These are phyloP conservation scores for Alligator sinensis DNA, from an alignment of 2,113 vertebrate species.

Conservation along the genomic window DNA sequence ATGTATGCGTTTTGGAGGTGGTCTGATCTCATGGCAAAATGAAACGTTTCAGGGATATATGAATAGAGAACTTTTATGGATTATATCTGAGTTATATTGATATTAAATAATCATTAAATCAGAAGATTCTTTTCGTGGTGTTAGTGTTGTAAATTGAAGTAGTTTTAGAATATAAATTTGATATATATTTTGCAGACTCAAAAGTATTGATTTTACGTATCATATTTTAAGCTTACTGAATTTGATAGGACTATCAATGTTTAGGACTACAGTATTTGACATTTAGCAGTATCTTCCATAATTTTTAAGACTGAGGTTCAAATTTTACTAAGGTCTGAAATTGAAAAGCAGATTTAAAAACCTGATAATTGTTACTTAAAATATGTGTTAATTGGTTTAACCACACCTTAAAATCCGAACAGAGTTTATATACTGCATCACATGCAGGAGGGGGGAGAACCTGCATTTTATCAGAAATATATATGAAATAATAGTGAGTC, in stretches of 20 bases:
- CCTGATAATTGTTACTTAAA: constrained; percentile 67
- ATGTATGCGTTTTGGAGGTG: constrained; percentile 36
- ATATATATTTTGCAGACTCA: constrained; percentile 78
- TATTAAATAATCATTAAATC: constrained; percentile 61
- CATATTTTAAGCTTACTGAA: constrained; percentile 76
- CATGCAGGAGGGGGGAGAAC: constrained; percentile 40
- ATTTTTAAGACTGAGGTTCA: constrained; percentile 72
- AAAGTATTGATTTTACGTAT: constrained; percentile 77
- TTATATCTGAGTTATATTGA: constrained; percentile 58
- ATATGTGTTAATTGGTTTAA: constrained; percentile 55
- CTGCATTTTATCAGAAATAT: constrained; percentile 34
- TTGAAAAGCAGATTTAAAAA: constrained; percentile 52
- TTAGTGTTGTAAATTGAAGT: constrained; percentile 73
- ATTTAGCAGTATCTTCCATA: constrained; percentile 72
- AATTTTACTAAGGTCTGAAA: constrained; percentile 67
- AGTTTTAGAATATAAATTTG: constrained; percentile 77
- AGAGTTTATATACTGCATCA: constrained; percentile 43
- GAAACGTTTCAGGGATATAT: constrained; percentile 71
- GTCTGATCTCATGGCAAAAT: constrained; percentile 52
- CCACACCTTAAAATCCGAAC: constrained; percentile 57
- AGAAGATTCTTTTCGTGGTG: constrained; percentile 65
- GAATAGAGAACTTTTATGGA: constrained; percentile 47
- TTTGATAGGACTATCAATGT: constrained; percentile 69
- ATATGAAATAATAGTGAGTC: constrained; percentile 22
- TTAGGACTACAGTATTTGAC: constrained; percentile 72